These are phyloP conservation scores for Hyppa rectilinea DNA, from an alignment of 2,888 invertebrate species.

Conservation along the genomic window DNA sequence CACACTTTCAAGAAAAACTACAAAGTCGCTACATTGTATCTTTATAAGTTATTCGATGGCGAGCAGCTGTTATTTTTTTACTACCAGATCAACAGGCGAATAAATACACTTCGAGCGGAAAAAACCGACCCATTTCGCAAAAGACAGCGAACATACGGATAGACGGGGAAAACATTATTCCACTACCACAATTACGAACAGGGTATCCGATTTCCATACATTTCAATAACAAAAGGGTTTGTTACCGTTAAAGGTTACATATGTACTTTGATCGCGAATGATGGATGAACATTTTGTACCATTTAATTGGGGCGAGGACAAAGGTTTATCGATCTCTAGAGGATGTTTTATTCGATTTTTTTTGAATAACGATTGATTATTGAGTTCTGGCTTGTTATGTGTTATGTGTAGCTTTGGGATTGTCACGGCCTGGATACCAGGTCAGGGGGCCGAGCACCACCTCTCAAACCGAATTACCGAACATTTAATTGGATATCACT, in stretches of 20 bases:
- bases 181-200: constrained; percentile 51
- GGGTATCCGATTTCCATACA: constrained; percentile 61
- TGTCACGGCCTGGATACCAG: neutral
- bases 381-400: constrained; percentile 6
- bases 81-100: constrained; percentile 53
- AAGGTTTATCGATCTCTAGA: constrained; percentile 41
- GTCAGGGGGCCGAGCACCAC: no score
- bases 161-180: constrained; percentile 52
- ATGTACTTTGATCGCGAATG: constrained; percentile 52
- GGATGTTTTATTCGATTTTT: constrained; percentile 40
- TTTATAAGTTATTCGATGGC: neutral
- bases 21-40: neutral
- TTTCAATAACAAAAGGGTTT: constrained; percentile 65
- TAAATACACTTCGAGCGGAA: constrained; percentile 30
- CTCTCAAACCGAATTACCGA: no score
- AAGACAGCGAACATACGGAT: constrained; percentile 32
- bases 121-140: constrained; percentile 41
- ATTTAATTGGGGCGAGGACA: constrained; percentile 59
- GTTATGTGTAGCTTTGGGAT: neutral
- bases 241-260: constrained; percentile 54
- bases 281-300: constrained; percentile 54
- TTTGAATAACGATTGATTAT: constrained; percentile 42
- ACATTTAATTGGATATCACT: no score
- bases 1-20: neutral
- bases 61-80: constrained; percentile 22